Percentiles rank a stretch among this genome's conserved stretches.
Conservation (phyloP, 1,140 invertebrate genomes). For the Leucophenga varia region DNA sequence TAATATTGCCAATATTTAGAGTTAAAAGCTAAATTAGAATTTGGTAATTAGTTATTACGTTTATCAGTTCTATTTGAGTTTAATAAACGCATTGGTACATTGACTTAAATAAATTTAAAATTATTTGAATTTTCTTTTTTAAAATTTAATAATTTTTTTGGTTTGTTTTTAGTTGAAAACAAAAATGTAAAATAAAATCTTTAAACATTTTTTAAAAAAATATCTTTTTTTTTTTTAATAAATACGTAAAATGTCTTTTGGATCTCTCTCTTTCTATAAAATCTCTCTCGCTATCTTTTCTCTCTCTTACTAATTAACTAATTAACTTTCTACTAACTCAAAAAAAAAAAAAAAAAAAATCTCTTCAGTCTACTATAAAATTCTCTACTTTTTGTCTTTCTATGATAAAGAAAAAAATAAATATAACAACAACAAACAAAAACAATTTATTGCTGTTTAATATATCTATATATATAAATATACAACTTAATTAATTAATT, state of each 20-base stretch:
- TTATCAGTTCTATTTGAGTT: constrained; percentile 17
- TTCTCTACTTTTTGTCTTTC: too few relatives aligned
- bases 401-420: too few relatives aligned
- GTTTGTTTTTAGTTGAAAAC: constrained; percentile 12
- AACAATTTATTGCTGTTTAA: too few relatives aligned
- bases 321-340: not conserved
- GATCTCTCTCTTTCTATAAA: constrained; percentile 39
- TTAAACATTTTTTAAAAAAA: constrained; percentile 11
- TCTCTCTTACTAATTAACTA: constrained; percentile 6
- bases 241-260: constrained; percentile 50
- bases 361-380: too few relatives aligned
- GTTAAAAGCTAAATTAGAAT: constrained; percentile 16
- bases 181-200: constrained; percentile 39
- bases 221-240: constrained; percentile 30
- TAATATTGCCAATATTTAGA: too few relatives aligned
- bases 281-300: constrained; percentile 1
- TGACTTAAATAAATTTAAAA: too few relatives aligned
- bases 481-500: too few relatives aligned
- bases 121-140: constrained; percentile 19
- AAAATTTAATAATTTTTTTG: constrained; percentile 4
- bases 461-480: too few relatives aligned
- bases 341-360: not conserved
- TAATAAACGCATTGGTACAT: constrained; percentile 29
- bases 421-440: too few relatives aligned
- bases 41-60: constrained; percentile 15